Percentiles rank a stretch among this genome's conserved stretches.
phyloP scores from a whole-genome alignment of 2,113 vertebrate species.

The Lethenteron camtschaticum region DNA sequence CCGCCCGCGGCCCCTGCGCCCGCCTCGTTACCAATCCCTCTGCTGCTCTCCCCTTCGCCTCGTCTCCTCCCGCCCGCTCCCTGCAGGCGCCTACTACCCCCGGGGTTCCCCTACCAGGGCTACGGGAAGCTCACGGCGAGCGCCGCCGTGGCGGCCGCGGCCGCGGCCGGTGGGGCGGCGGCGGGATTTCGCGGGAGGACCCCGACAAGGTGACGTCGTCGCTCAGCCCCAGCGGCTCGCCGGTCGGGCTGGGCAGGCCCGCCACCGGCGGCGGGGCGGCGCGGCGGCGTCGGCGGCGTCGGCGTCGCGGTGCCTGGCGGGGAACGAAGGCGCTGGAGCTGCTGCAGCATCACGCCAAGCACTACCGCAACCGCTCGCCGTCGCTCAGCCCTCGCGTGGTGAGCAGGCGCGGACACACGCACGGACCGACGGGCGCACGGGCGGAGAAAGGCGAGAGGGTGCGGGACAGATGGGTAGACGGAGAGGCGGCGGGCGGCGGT shows the following conservation, averaged over 20 bases:
- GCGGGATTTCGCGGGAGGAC: conserved; percentile 62
- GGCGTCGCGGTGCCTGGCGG: conserved; percentile 35
- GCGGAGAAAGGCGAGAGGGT: too few species aligned
- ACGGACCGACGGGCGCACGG: too few species aligned
- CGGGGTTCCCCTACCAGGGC: conserved; percentile 90
- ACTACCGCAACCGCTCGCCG: conserved; percentile 74
- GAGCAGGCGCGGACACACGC: too few species aligned
- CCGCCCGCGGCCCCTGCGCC: not conserved
- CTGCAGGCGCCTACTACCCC: conserved; percentile 40
- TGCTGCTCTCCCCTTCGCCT: not conserved
- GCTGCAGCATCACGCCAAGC: conserved; percentile 65
- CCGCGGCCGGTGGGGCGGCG: conserved; percentile 43
- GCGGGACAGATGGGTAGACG: too few species aligned
- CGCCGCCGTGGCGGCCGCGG: too few species aligned
- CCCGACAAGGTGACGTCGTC: conserved; percentile 38
- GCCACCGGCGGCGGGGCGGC: too few species aligned
- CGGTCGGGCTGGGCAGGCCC: not conserved
- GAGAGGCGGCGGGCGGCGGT: too few species aligned
- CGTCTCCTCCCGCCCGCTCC: conserved; percentile 10
- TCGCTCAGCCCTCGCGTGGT: conserved; percentile 32
- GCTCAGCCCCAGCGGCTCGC: conserved; percentile 29
- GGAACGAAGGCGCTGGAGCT: conserved; percentile 67
- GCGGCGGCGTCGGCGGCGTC: too few species aligned
- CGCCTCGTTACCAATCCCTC: not conserved
- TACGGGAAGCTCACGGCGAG: conserved; percentile 53